Conservation (phyloP, 2,113 vertebrate genomes). For the Sorex fumeus region DNA sequence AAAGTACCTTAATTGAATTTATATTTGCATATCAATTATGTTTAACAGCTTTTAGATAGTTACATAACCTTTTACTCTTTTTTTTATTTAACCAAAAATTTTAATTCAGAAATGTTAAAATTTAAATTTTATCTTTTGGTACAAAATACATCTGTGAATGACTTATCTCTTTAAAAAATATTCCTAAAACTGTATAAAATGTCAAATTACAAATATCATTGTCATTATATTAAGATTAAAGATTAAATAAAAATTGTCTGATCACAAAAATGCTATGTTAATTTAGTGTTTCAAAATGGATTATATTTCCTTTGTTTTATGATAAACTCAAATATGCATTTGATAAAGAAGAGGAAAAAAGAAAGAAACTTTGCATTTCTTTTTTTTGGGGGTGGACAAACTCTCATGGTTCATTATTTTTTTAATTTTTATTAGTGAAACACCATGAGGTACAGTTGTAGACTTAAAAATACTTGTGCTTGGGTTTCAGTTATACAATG, state of each 20-base stretch:
- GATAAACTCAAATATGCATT: constrained; percentile 65
- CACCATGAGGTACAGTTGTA: no score
- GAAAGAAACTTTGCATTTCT: not conserved
- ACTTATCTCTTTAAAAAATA: constrained; percentile 47
- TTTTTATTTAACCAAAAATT: not conserved
- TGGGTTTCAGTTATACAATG: no score
- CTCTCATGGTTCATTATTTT: no score
- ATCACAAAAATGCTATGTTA: not conserved
- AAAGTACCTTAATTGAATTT: no score
- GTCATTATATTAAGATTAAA: constrained; percentile 66
- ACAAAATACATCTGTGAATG: constrained; percentile 20
- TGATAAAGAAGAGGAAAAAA: not conserved
- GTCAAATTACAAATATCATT: constrained; percentile 66
- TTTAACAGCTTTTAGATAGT: no score
- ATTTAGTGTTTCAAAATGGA: no score
- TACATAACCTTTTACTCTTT: no score
- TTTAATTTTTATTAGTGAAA: no score
- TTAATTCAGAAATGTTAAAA: not conserved
- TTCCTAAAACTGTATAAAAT: not conserved
- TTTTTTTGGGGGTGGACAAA: no score
- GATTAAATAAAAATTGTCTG: constrained; percentile 45
- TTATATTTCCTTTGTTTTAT: no score
- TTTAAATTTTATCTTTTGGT: constrained; percentile 17
- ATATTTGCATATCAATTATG: no score
- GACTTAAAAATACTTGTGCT: no score